Evolutionary conservation across 2,888 invertebrate genomes (phyloP).

Genomic region (Parasteatoda lunata): DNA sequence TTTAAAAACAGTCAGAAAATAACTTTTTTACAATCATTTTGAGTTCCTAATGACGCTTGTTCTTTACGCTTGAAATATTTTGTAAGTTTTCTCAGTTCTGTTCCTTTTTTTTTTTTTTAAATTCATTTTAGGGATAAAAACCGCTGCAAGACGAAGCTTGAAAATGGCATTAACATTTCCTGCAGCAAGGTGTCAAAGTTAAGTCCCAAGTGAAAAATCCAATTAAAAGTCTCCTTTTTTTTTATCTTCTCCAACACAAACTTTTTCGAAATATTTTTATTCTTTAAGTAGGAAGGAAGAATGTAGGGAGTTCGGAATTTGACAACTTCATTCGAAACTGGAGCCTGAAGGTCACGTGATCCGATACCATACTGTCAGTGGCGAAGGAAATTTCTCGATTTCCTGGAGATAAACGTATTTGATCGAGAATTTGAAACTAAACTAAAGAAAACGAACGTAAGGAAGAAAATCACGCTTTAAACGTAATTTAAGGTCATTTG

Average conservation of each 20-base stretch:
- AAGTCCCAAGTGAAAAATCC: conserved; percentile 49
- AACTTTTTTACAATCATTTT: neutral
- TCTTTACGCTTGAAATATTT: neutral
- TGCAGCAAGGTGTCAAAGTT: conserved; percentile 41
- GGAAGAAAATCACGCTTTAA: too few relatives aligned
- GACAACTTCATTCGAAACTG: conserved; percentile 5
- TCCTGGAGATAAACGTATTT: too few relatives aligned
- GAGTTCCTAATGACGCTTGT: neutral
- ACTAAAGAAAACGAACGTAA: too few relatives aligned
- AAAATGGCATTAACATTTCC: neutral
- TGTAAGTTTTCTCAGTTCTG: neutral
- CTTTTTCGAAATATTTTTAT: neutral
- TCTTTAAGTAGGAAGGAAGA: neutral
- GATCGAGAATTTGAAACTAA: too few relatives aligned
- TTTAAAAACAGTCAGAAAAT: neutral
- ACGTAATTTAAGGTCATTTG: too few relatives aligned
- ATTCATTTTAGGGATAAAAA: neutral
- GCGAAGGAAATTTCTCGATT: neutral
- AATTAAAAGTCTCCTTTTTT: conserved; percentile 38
- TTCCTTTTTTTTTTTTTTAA: neutral
- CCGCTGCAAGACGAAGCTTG: neutral
- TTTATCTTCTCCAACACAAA: neutral
- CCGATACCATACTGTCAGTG: neutral
- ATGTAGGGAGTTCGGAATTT: neutral
- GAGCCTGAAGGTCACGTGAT: neutral